Evolutionary conservation across 2,888 invertebrate genomes (phyloP), one percentile per base, ranked within the genome.

Genomic region (Eutolmus rufibarbis): DNA sequence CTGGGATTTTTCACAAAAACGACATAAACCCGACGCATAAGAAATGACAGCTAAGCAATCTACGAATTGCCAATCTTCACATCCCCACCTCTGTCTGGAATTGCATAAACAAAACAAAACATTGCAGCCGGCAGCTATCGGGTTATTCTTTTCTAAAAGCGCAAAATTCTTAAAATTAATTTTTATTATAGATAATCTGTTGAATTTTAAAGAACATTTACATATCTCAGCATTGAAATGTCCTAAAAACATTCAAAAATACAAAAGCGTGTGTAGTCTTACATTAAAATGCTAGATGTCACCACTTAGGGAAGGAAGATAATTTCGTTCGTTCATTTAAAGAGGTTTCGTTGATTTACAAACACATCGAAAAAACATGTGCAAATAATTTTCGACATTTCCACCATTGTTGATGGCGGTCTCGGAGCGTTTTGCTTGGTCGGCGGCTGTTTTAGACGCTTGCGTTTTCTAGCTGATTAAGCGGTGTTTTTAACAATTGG

Each of bases 31-130:
- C 37, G 82, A 84, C 82, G 66, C 82, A 56, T 23, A 84, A 66
- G 66, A 23, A 66, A 66, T 84, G 82, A 84, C 82, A 84, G 82
- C 37, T 84, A 84, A 84, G 82, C 57, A 84, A 40, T 84, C 40
- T 84, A 66, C 82, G 56, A 82, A 37, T 14, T 66, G 28, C 66
- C 23, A 23, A 66, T 66, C 5, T 37, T 31, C 51, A 78, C 2
- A 19, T 66, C 79, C 79, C 37, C 31, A n/a, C 79, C 31, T 28
- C 66, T 14, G 9, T 3, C 5, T 7, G 8, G 40, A 19, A 66
- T 66, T 66, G n/a, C 57, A 84, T 37, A 37, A 56, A 84, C 66
- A 84, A 84, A 84, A 9, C 9, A 79, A 79, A 76, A 37, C 76
- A 37, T 16, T 37, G 9, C 12, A 66, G 28, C 66, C 28, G 66